A percentile compares a stretch with the other conserved stretches of the same genome.
Conservation (phyloP, 2,888 invertebrate species). For the Palloptera scutellata region DNA sequence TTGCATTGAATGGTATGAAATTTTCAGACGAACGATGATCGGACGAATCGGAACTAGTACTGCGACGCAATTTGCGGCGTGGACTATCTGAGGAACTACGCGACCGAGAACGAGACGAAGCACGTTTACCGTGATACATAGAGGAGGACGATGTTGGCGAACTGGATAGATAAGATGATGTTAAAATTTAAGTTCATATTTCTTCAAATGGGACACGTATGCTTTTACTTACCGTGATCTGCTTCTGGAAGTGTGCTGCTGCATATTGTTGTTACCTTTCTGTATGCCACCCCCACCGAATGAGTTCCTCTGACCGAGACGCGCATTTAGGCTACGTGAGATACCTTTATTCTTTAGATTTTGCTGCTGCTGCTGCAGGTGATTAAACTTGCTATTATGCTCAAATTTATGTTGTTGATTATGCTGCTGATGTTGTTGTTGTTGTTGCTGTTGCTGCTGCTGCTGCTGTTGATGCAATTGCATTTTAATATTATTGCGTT, state of each 20-base stretch:
- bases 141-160: slow-evolving; percentile 51
- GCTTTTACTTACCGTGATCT: slow-evolving; percentile 55
- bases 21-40: slow-evolving; percentile 61
- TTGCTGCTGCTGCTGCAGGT: slow-evolving; percentile 37
- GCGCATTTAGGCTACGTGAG: slow-evolving; percentile 68
- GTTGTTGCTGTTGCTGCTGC: slow-evolving; percentile 59
- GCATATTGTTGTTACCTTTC: slow-evolving; percentile 47
- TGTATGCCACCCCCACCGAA: slow-evolving; percentile 49
- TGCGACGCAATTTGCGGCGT: slow-evolving; percentile 66
- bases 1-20: slow-evolving; percentile 55
- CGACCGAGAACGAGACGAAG: slow-evolving; percentile 48
- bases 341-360: slow-evolving; percentile 55
- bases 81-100: slow-evolving; percentile 65
- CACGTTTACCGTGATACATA: slow-evolving; percentile 50
- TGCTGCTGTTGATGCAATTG: slow-evolving; percentile 63
- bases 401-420: slow-evolving; percentile 44
- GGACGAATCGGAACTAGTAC: slow-evolving; percentile 55
- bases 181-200: too few species aligned
- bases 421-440: too few species aligned
- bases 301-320: slow-evolving; percentile 66
- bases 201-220: too few species aligned
- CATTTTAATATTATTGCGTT: slow-evolving; percentile 71
- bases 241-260: slow-evolving; percentile 60
- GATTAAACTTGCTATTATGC: slow-evolving; percentile 32
- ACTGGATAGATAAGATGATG: slow-evolving; percentile 42